phyloP scores from a whole-genome alignment of 2,888 invertebrate genomes.

The Synanthedon formicaeformis region DNA sequence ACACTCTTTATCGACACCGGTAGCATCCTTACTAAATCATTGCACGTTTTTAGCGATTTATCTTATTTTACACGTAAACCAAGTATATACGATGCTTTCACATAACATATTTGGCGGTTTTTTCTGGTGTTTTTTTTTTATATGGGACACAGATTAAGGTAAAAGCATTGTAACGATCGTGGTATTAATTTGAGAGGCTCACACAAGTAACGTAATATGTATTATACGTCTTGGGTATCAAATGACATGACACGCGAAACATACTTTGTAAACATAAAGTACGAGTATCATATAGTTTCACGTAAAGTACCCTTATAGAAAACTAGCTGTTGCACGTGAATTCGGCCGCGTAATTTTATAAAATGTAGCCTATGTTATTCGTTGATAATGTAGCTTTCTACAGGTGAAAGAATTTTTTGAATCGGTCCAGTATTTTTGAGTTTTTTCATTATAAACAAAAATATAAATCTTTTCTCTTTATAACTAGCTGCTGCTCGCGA shows the following conservation, averaged over 20 bases:
- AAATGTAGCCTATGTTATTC: too few relatives aligned
- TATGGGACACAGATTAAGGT: constrained; percentile 22
- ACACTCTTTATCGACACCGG: constrained; percentile 8
- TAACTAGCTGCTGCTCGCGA: too few relatives aligned
- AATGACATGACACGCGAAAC: background rate
- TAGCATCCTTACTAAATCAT: constrained; percentile 7
- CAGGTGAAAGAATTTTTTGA: too few relatives aligned
- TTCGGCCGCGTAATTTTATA: too few relatives aligned
- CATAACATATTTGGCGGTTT: constrained; percentile 8
- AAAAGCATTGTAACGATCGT: constrained; percentile 25
- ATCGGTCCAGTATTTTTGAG: too few relatives aligned
- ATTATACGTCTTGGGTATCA: background rate
- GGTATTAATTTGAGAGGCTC: constrained; percentile 8
- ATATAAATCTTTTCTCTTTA: too few relatives aligned
- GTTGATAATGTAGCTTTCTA: too few relatives aligned
- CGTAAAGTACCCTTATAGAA: too few relatives aligned
- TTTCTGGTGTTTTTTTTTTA: constrained; percentile 13
- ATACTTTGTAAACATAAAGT: too few relatives aligned
- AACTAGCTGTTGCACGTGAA: too few relatives aligned
- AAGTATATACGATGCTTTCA: constrained; percentile 2
- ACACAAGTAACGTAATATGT: background rate
- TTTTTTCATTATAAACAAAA: too few relatives aligned
- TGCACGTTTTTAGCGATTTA: constrained; percentile 28
- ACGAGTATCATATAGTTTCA: too few relatives aligned
- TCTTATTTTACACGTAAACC: constrained; percentile 21